Evolutionary conservation across 2,888 invertebrate species (phyloP), one percentile per base, ranked within the genome.

Genomic region (Hirtodrosophila histrioides): DNA sequence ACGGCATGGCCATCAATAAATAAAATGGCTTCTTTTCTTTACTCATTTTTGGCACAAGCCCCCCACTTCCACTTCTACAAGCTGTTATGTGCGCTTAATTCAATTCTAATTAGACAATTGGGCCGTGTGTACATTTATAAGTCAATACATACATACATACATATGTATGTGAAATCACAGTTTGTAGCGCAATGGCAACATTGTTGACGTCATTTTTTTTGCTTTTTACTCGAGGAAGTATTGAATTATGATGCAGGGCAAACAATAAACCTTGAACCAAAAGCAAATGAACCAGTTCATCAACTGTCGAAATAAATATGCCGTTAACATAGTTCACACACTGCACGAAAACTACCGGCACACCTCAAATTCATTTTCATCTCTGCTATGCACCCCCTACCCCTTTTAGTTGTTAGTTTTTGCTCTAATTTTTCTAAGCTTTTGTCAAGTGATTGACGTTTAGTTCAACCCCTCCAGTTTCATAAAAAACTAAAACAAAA

Each of bases 61-160:
- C 23, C 54, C 7, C 40, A 37, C 23, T 7, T 12, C 36, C 29
- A 9, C 9, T 9, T 31, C 4, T 43, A 45, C 24, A 41, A 63
- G 29, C 11, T 69, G 55, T 41, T 36, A 49, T 66, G 55, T 75
- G 64, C 50, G 65, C 69, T 69, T 84, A 86, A 84, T 81, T 87
- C 49, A 50, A 78, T 66, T 80, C 70, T 85, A 85, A 81, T 87
- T 87, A 81, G 75, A 74, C 78, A 70, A 87, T 81, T 81, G 70
- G 45, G 61, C 56, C 2, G 63, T 43, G 58, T 35, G 49, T 45
- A 17, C 53, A 50, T 43, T 29, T 24, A 11, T 10, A 46, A 24
- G n/a, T 33, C 29, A 4, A 9, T n/a, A 29, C 8, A 39, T 51
- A 35, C 36, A 10, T 53, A 49, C 33, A 24, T 27, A 17, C 17